Evolutionary conservation across 2,888 invertebrate species (phyloP).

Genomic region (Nomada ruficornis): DNA sequence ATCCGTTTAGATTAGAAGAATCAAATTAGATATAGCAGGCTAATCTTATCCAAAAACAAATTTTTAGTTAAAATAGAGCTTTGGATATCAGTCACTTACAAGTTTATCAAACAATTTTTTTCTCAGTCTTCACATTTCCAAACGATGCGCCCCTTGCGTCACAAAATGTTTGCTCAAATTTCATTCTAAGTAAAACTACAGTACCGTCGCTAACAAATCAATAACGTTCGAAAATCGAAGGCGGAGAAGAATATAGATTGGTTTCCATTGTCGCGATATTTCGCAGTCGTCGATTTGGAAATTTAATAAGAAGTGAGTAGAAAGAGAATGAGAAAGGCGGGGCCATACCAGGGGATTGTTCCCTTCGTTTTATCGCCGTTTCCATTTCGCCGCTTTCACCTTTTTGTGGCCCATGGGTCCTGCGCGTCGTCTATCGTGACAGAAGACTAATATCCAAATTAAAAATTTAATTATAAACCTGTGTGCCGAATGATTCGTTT

Average conservation of each 20-base stretch:
- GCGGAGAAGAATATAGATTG: too few species aligned
- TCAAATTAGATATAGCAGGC: too few species aligned
- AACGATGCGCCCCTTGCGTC: too few species aligned
- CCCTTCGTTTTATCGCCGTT: conserved; percentile 50
- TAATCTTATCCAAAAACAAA: too few species aligned
- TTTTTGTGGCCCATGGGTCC: conserved; percentile 18
- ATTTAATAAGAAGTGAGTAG: conserved; percentile 37
- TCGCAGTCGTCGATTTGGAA: conserved; percentile 42
- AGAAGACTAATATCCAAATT: conserved; percentile 64
- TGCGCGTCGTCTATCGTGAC: conserved; percentile 45
- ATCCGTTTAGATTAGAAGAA: too few species aligned
- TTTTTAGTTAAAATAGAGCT: too few species aligned
- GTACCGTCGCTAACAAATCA: neutral
- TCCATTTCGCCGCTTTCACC: conserved; percentile 50
- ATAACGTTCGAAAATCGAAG: conserved; percentile 7
- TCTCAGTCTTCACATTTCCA: too few species aligned
- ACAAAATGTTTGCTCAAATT: too few species aligned
- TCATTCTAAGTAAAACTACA: neutral
- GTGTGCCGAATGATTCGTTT: conserved; percentile 22
- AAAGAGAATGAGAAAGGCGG: neutral
- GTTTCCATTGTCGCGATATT: conserved; percentile 15
- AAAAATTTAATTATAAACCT: conserved; percentile 66
- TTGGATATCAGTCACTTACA: too few species aligned
- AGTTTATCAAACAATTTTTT: too few species aligned
- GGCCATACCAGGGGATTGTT: neutral